Percentiles rank a stretch among this genome's conserved stretches.
Evolutionary conservation across 2,113 vertebrate species (phyloP).

Genomic region (Ia io): DNA sequence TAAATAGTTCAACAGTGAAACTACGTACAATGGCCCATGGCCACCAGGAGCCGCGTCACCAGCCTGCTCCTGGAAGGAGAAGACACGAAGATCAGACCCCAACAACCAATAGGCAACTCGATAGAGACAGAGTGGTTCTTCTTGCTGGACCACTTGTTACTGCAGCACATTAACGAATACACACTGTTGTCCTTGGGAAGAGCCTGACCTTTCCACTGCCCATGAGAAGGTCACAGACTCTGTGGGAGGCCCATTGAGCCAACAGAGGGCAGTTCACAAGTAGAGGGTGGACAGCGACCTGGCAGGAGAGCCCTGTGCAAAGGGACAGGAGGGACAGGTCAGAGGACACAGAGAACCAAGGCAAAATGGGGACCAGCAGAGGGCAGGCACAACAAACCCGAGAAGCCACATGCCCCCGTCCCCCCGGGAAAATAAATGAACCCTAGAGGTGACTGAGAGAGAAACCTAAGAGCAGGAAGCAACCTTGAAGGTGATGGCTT

Average conservation of each 20-base stretch:
- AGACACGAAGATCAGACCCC: neutral
- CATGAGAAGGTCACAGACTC: rapidly evolving
- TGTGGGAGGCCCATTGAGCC: rapidly evolving
- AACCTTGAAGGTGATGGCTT: neutral
- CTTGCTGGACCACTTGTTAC: neutral
- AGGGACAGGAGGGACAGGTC: rapidly evolving
- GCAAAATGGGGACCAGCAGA: rapidly evolving
- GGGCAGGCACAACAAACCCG: neutral
- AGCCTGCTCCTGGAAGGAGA: neutral
- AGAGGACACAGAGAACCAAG: neutral
- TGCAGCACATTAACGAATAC: too few species aligned
- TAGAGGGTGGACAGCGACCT: rapidly evolving
- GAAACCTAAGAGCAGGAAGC: rapidly evolving
- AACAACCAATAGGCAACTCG: rapidly evolving
- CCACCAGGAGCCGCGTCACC: rapidly evolving
- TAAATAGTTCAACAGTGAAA: neutral
- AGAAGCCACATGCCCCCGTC: neutral
- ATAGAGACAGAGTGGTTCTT: rapidly evolving
- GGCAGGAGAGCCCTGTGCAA: neutral
- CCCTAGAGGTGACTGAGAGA: neutral
- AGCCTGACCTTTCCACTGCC: rapidly evolving
- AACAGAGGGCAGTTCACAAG: rapidly evolving
- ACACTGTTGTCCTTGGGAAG: neutral
- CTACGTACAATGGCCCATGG: rapidly evolving
- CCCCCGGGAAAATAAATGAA: neutral